Evolutionary conservation across 1,140 invertebrate genomes (phyloP), one percentile per base, ranked within the genome.

Genomic region (Ostrea denselamellosa): DNA sequence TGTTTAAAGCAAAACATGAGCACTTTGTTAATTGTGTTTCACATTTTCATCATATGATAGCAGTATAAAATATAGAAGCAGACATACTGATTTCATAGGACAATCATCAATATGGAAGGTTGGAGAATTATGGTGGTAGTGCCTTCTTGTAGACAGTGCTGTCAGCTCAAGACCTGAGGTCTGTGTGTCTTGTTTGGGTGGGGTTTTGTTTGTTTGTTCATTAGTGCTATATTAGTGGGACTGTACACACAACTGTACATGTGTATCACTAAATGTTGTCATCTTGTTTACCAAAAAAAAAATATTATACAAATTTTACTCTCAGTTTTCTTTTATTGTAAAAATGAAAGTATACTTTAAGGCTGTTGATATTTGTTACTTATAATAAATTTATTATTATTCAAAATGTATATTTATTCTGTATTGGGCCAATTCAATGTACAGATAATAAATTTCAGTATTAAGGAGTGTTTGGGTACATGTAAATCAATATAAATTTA

Each of bases 301-400:
- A 34, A 77, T 28, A 28, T 34, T 77, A 77, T 77, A 77, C 68
- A 77, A 25, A 77, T 77, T 77, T 77, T 77, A 77, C 14, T 77
- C 28, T 28, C 25, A 77, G 68, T 77, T 77, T 28, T 77, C 56
- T 62, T 62, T 62, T 62, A 62, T 62, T 62, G n/a, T 62, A 17
- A 17, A 62, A 44, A 62, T 7, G 56, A 28, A 77, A 77, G 12
- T 77, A 77, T 22, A 77, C 25, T 77, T 77, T 77, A 77, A 77
- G 68, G 28, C 25, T 77, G 68, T 77, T 77, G 25, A 25, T 77
- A 77, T 77, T 77, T 77, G 68, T 77, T 77, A 77, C 68, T 77
- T 17, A 25, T 77, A 77, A 77, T 77, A 77, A 77, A 77, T 77
- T 77, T 77, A 77, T 77, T 34, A 77, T 77, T 22, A 25, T 71